Percentiles rank a stretch among this genome's conserved stretches.
Conservation (phyloP, 2,797 vertebrate genomes). For the Dendrocincla tyrannina region DNA sequence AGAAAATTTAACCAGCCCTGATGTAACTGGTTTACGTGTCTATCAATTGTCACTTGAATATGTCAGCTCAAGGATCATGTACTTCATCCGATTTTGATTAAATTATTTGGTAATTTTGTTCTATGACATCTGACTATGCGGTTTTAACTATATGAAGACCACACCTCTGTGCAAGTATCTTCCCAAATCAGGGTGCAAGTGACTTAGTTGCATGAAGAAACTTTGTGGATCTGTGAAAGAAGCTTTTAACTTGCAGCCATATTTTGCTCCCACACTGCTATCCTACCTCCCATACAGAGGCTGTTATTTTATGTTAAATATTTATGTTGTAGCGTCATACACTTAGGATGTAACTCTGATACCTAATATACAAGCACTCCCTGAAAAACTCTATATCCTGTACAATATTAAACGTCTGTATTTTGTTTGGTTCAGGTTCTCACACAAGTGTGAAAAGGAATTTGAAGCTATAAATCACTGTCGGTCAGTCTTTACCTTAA, state of each 20-base stretch:
- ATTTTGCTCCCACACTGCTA: background rate
- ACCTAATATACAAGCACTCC: slow-evolving; percentile 14
- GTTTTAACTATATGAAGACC: background rate
- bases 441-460: slow-evolving; percentile 69
- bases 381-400: slow-evolving; percentile 60
- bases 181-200: background rate
- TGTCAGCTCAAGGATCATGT: background rate
- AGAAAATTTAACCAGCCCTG: background rate
- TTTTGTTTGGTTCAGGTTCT: slow-evolving; percentile 69
- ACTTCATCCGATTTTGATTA: background rate
- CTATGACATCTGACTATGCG: background rate
- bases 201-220: background rate
- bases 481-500: slow-evolving; percentile 56
- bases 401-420: slow-evolving; percentile 57
- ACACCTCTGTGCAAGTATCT: background rate
- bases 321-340: background rate
- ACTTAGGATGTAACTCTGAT: slow-evolving; percentile 38
- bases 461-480: slow-evolving; percentile 68
- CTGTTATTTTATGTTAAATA: slow-evolving; percentile 26
- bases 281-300: background rate
- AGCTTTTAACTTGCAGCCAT: background rate
- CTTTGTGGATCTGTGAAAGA: background rate
- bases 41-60: background rate
- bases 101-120: background rate
- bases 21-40: background rate